These are phyloP conservation scores for Heliconius ismenius DNA, from an alignment of 2,888 invertebrate species.

Conservation along the genomic window DNA sequence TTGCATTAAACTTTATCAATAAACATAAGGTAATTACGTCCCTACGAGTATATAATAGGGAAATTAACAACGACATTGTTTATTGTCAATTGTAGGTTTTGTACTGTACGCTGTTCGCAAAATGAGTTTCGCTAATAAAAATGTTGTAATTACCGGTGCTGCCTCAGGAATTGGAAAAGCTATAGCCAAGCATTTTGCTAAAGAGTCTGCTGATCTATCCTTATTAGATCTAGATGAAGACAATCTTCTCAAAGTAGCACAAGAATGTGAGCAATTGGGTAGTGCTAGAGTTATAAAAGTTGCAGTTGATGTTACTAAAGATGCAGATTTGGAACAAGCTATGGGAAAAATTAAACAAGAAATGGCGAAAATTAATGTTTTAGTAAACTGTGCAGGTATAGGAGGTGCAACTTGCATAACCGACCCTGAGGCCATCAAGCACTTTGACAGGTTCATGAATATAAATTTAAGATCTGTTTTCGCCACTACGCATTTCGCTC, in stretches of 20 bases:
- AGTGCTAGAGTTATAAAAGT: conserved; percentile 52
- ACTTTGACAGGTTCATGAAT: conserved; percentile 52
- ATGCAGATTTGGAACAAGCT: conserved; percentile 49
- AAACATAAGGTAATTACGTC: not conserved
- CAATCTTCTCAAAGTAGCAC: conserved; percentile 49
- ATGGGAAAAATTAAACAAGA: conserved; percentile 49
- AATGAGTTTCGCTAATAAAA: conserved; percentile 57
- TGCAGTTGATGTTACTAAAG: conserved; percentile 51
- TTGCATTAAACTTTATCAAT: not conserved
- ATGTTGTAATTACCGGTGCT: conserved; percentile 56
- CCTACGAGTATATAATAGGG: not conserved
- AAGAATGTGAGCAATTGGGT: conserved; percentile 49
- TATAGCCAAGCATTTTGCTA: conserved; percentile 54
- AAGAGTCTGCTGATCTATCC: conserved; percentile 52
- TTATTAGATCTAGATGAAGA: conserved; percentile 48
- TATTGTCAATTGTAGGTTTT: not conserved
- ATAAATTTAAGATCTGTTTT: conserved; percentile 55
- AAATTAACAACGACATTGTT: too few relatives aligned
- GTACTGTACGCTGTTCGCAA: not conserved
- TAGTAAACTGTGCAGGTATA: conserved; percentile 57
- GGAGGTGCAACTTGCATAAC: conserved; percentile 33
- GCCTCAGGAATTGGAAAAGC: conserved; percentile 58
- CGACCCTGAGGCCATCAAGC: conserved; percentile 43
- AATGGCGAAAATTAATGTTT: conserved; percentile 53
- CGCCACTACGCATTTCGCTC: conserved; percentile 49